A percentile compares a stretch with the other conserved stretches of the same genome.
Conservation (phyloP, 1,140 invertebrate genomes). For the Brachionus sp. region DNA sequence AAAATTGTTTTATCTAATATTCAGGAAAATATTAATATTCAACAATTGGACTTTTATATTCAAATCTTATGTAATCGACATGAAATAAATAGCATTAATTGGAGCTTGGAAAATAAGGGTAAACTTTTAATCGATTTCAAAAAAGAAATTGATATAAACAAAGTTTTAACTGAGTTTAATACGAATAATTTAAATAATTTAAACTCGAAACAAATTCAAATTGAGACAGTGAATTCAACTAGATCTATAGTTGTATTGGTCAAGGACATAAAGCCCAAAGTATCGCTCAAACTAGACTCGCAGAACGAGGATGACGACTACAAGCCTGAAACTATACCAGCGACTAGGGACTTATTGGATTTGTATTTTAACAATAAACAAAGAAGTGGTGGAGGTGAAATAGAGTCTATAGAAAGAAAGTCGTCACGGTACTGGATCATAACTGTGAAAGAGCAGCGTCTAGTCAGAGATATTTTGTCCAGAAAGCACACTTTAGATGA, state of each 20-base stretch:
- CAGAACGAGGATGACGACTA: constrained; percentile 36
- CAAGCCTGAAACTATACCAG: constrained; percentile 29
- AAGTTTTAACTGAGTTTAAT: constrained; percentile 17
- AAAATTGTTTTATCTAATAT: constrained; percentile 20
- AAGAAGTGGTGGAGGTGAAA: constrained; percentile 27
- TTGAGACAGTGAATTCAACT: constrained; percentile 32
- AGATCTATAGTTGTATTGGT: constrained; percentile 20
- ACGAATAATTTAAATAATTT: neutral
- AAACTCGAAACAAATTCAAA: constrained; percentile 15
- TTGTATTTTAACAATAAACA: constrained; percentile 31
- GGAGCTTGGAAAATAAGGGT: constrained; percentile 38
- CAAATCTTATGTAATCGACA: constrained; percentile 1
- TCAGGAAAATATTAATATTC: constrained; percentile 41
- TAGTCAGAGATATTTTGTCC: neutral
- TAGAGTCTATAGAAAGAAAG: constrained; percentile 37
- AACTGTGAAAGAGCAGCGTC: constrained; percentile 2
- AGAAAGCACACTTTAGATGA: constrained; percentile 6
- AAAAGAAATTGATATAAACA: constrained; percentile 44
- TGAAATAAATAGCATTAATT: constrained; percentile 41
- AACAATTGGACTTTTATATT: constrained; percentile 40
- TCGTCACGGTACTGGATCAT: constrained; percentile 30
- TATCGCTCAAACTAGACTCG: constrained; percentile 18
- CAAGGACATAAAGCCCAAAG: constrained; percentile 11
- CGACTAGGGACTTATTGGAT: constrained; percentile 30
- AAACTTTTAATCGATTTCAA: constrained; percentile 43